phyloP scores from a whole-genome alignment of 2,113 vertebrate species.

The Rhizomys pruinosus region DNA sequence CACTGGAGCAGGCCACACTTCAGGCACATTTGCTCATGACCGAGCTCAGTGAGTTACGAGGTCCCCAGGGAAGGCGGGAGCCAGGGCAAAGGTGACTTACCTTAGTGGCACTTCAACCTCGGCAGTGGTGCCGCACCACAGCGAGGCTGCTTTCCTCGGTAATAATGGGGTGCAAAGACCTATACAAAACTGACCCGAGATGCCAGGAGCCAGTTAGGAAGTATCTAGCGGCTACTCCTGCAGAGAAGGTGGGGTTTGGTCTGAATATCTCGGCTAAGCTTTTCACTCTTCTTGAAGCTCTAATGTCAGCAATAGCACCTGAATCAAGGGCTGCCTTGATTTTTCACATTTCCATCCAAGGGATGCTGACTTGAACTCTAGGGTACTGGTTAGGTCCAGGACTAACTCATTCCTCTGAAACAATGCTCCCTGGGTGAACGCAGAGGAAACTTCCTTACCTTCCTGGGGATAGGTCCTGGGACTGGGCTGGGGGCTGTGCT shows the following conservation, averaged over 20 bases:
- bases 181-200: neutral
- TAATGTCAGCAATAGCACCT: neutral
- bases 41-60: rapidly evolving
- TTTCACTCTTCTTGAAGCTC: neutral
- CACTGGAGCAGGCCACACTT: neutral
- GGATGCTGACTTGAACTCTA: neutral
- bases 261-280: rapidly evolving
- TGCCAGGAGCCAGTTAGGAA: neutral
- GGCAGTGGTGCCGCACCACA: neutral
- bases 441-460: conserved; percentile 85
- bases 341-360: neutral
- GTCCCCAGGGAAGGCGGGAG: neutral
- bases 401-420: neutral
- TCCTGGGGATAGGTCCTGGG: conserved; percentile 90
- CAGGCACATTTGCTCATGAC: neutral
- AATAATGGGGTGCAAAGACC: neutral
- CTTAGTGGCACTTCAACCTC: neutral
- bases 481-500: conserved; percentile 86
- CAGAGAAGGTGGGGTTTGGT: neutral
- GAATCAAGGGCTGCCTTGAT: neutral
- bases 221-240: neutral
- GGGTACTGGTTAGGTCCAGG: neutral
- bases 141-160: neutral
- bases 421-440: rapidly evolving
- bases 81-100: rapidly evolving